Evolutionary conservation across 2,888 invertebrate genomes (phyloP).

Genomic region (Drosophila lutescens): DNA sequence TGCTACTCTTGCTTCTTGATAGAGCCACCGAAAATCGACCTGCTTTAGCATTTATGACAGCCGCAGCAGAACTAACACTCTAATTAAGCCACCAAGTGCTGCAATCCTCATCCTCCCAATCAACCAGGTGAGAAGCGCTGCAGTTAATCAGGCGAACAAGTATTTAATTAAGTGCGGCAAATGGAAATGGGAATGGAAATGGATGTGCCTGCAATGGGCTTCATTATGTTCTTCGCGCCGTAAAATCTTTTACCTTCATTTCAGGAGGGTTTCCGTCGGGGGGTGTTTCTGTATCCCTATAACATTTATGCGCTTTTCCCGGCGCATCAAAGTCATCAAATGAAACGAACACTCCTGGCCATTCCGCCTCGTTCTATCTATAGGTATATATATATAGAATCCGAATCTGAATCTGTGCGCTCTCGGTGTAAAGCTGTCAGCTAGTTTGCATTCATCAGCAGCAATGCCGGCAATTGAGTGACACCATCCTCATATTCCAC

Average conservation of each 20-base stretch:
- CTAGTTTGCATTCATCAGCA: constrained; percentile 70
- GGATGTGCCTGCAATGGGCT: constrained; percentile 11
- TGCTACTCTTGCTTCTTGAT: neutral
- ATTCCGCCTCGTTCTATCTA: constrained; percentile 5
- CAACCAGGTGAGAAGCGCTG: constrained; percentile 7
- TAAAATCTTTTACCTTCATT: constrained; percentile 26
- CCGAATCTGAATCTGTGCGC: constrained; percentile 10
- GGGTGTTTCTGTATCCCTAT: constrained; percentile 31
- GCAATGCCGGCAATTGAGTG: constrained; percentile 64
- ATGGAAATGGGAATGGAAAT: constrained; percentile 1
- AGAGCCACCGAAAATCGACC: constrained; percentile 1
- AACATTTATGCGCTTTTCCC: constrained; percentile 64
- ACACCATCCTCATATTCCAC: constrained; percentile 43
- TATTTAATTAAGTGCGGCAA: constrained; percentile 67
- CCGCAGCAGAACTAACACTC: too few relatives aligned
- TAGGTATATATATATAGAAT: constrained; percentile 10
- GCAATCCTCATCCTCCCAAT: constrained; percentile 10
- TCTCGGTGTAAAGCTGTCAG: constrained; percentile 28
- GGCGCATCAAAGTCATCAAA: constrained; percentile 55
- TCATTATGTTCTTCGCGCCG: constrained; percentile 17
- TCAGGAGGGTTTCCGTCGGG: too few relatives aligned
- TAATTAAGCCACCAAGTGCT: constrained; percentile 60
- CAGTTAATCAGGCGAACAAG: constrained; percentile 66
- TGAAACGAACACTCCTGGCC: constrained; percentile 35
- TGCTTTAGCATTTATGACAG: constrained; percentile 64